These are phyloP conservation scores for Ciconia stormi DNA, from an alignment of 2,113 vertebrate genomes.

Conservation along the genomic window DNA sequence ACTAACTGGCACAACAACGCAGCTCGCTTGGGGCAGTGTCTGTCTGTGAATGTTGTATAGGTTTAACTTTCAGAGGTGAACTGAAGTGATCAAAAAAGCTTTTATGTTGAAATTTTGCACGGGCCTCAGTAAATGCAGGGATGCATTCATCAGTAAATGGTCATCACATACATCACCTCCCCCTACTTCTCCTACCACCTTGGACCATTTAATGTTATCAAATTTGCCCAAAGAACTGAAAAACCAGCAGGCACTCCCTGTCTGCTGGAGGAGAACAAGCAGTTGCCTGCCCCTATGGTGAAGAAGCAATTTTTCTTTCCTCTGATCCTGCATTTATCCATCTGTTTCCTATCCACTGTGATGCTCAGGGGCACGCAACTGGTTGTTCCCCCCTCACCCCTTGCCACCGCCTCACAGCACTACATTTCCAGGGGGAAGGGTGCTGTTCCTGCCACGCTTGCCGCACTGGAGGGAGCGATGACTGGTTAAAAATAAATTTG, in stretches of 20 bases:
- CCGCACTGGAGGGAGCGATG: neutral
- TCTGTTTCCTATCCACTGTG: neutral
- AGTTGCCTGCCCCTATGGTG: neutral
- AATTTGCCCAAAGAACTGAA: neutral
- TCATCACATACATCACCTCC: neutral
- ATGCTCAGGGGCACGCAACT: neutral
- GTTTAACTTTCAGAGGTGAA: neutral
- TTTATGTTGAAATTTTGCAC: neutral
- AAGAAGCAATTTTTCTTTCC: neutral
- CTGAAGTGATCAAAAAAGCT: neutral
- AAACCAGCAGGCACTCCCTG: rapidly evolving
- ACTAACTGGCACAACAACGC: neutral
- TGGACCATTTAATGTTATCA: neutral
- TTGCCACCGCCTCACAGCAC: neutral
- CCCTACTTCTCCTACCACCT: neutral
- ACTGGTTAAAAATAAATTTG: conserved; percentile 68
- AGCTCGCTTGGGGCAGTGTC: neutral
- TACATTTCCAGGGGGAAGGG: neutral
- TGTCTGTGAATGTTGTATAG: rapidly evolving
- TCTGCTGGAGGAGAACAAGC: neutral
- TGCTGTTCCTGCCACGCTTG: neutral
- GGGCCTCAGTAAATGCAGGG: neutral
- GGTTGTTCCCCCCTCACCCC: rapidly evolving
- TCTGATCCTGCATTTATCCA: neutral
- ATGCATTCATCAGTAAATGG: neutral